A percentile compares a stretch with the other conserved stretches of the same genome.
Evolutionary conservation across 2,113 vertebrate species (phyloP).

Genomic region (Corydoras sp.): DNA sequence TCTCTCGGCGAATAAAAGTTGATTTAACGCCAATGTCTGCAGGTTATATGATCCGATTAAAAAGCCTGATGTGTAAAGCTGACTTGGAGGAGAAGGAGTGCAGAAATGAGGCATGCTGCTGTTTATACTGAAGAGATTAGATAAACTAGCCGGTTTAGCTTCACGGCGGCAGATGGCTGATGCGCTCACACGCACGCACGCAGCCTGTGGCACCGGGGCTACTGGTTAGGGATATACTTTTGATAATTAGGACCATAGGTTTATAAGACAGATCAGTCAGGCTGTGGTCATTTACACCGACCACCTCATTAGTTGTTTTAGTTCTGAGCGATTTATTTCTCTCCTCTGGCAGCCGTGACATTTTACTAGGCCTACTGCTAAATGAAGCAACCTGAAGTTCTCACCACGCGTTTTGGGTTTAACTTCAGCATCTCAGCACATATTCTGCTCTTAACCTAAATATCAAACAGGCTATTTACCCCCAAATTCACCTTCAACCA

Average conservation of each 20-base stretch:
- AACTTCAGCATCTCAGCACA: too few relatives aligned
- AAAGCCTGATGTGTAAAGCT: conserved; percentile 52
- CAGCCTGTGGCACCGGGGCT: conserved; percentile 64
- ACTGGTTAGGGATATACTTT: conserved; percentile 66
- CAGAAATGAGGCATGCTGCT: conserved; percentile 77
- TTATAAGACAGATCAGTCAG: conserved; percentile 76
- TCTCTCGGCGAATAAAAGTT: conserved; percentile 44
- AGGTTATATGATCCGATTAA: conserved; percentile 16
- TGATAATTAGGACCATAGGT: conserved; percentile 74
- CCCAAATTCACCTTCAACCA: too few relatives aligned
- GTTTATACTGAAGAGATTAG: conserved; percentile 83
- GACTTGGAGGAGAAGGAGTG: conserved; percentile 66
- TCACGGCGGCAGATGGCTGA: conserved; percentile 80
- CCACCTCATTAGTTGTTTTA: conserved; percentile 81
- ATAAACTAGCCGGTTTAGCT: conserved; percentile 84
- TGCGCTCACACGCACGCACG: conserved; percentile 75
- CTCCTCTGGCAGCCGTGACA: conserved; percentile 71
- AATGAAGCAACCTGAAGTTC: conserved; percentile 64
- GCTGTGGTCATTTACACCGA: conserved; percentile 73
- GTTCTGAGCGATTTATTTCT: conserved; percentile 80
- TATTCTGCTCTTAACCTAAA: too few relatives aligned
- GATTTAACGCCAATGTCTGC: conserved; percentile 32
- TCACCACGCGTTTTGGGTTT: not conserved
- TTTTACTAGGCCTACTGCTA: conserved; percentile 68
- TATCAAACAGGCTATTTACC: too few relatives aligned